Conservation (phyloP, 2,888 invertebrate genomes). For the Drosophila atripex region DNA sequence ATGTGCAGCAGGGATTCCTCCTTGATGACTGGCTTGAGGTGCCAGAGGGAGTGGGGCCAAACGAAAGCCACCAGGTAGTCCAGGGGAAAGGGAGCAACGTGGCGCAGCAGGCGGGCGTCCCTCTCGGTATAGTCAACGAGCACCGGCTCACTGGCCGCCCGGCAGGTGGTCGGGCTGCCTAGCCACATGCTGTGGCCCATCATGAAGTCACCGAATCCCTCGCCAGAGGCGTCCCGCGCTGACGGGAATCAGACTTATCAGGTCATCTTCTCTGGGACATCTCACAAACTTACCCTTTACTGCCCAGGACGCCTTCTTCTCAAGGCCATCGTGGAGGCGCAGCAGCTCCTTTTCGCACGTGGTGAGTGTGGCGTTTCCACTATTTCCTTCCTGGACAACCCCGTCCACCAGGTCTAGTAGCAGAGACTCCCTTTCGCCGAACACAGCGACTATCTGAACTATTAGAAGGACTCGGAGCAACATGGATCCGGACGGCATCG, state of each 20-base stretch:
- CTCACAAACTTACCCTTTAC: constrained; percentile 44
- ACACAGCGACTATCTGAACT: constrained; percentile 1
- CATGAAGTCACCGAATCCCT: constrained; percentile 44
- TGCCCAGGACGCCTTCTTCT: constrained; percentile 40
- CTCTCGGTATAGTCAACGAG: constrained; percentile 12
- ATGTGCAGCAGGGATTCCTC: constrained; percentile 39
- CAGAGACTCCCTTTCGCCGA: constrained; percentile 25
- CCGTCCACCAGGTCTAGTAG: constrained; percentile 28
- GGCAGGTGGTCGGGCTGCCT: constrained; percentile 49
- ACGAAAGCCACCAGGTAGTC: constrained; percentile 53
- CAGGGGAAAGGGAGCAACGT: constrained; percentile 42
- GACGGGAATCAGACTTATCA: neutral
- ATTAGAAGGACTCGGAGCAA: neutral
- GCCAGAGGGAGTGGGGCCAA: constrained; percentile 30
- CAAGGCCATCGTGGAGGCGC: constrained; percentile 20
- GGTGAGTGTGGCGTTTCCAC: constrained; percentile 1
- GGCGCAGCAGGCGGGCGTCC: constrained; percentile 14
- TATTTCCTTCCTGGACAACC: neutral
- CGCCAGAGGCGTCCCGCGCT: constrained; percentile 59
- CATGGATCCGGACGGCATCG: constrained; percentile 5
- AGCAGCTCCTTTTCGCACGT: constrained; percentile 40
- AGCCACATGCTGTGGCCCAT: constrained; percentile 48
- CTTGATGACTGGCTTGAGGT: constrained; percentile 3
- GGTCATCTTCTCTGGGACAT: neutral
- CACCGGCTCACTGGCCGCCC: constrained; percentile 29